Conservation (phyloP, 2,797 vertebrate species). For the Sarcophilus harrisii region DNA sequence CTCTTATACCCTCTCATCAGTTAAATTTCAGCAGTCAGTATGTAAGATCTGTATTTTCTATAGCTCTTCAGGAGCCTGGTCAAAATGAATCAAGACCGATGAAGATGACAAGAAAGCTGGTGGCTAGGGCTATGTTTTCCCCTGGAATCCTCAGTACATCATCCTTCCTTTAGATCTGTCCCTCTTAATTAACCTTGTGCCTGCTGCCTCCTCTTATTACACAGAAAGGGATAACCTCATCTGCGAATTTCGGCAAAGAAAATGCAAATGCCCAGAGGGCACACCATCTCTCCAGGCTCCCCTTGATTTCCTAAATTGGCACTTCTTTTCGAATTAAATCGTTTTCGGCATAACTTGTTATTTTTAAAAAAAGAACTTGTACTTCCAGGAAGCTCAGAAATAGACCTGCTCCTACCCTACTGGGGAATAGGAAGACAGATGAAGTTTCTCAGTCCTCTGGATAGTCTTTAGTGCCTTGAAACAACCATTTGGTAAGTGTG, state of each 20-base stretch:
- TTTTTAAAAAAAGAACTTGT: slow-evolving; percentile 23
- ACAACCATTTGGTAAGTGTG: fast-evolving
- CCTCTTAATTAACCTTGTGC: slow-evolving; percentile 64
- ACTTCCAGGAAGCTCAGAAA: slow-evolving; percentile 63
- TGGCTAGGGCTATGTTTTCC: neutral
- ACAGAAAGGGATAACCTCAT: slow-evolving; percentile 40
- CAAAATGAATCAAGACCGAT: neutral
- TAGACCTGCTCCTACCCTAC: neutral
- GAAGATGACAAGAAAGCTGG: fast-evolving
- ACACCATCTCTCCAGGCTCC: slow-evolving; percentile 52
- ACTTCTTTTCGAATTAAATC: slow-evolving; percentile 66
- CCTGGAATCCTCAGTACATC: neutral
- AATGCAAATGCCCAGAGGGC: slow-evolving; percentile 25
- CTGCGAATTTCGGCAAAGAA: slow-evolving; percentile 48
- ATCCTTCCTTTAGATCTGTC: slow-evolving; percentile 37
- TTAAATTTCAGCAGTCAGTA: neutral
- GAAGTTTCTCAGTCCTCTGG: neutral
- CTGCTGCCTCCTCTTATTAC: slow-evolving; percentile 41
- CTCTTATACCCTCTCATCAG: slow-evolving; percentile 7
- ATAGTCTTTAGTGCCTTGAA: fast-evolving
- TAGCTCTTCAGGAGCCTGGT: neutral
- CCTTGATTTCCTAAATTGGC: slow-evolving; percentile 68
- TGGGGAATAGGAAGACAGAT: neutral
- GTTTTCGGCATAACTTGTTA: slow-evolving; percentile 48
- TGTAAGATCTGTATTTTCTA: neutral